Evolutionary conservation across 2,888 invertebrate species (phyloP), one percentile per base, ranked within the genome.

Genomic region (Phrixothrix hirtus): DNA sequence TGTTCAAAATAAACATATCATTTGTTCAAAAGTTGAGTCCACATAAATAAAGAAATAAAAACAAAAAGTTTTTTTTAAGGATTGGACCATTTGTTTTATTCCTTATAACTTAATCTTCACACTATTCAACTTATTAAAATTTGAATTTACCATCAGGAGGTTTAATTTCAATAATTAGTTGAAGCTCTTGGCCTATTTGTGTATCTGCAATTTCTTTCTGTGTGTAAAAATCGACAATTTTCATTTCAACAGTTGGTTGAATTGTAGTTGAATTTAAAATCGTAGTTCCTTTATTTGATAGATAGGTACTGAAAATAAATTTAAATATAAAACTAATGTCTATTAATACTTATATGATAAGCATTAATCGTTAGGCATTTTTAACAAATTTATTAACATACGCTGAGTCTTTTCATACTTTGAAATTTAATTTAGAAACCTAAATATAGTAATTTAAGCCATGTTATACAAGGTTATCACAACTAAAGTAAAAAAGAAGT

Each of bases 151-250:
- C 81, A 64, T 81, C 72, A 2, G 80, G 69, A 1, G 81, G 79
- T 48, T 78, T 74, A 9, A 85, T 78, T 57, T 83, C 80, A 36
- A 88, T 84, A 60, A 82, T 78, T 1, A 88, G 75, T 55, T 83
- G 80, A 31, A 88, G 72, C 58, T 83, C 83, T 67, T 87, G 85
- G 0, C 88, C 88, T 38, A 88, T 78, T 60, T 82, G 80, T 0
- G 85, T 84, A 50, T 85, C 85, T n/a, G 79, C 79, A 0, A 84
- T 80, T 66, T 84, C 83, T 30, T 76, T 75, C 42, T 78, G 72
- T n/a, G 79, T 79, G 14, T 78, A 74, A 4, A 79, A 73, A 69
- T 86, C 83, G 1, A 85, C 71, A 34, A 87, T 81, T 62, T 79
- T 76, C 74, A 86, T 80, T 38, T 78, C 77, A 0, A 83, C 78